phyloP scores from a whole-genome alignment of 2,113 vertebrate species.

The Gymnogyps californianus region DNA sequence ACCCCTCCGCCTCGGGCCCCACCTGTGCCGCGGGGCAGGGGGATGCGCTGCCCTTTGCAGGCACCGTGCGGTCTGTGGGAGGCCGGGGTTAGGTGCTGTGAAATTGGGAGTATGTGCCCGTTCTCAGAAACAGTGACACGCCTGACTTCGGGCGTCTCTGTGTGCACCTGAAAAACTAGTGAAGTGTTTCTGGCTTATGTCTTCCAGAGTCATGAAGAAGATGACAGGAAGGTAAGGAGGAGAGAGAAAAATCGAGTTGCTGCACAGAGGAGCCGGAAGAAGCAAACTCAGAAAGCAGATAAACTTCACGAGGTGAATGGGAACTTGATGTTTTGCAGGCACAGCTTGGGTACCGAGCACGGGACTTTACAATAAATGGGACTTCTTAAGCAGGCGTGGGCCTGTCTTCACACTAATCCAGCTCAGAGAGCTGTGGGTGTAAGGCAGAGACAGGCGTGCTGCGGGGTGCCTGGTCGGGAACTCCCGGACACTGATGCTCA shows the following conservation, averaged over 20 bases:
- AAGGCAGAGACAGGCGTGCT: not conserved
- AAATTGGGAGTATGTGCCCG: rapidly evolving
- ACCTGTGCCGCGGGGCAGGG: not conserved
- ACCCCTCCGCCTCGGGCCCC: not conserved
- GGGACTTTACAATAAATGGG: not conserved
- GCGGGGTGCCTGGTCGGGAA: rapidly evolving
- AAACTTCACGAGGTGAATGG: constrained; percentile 86
- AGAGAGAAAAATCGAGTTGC: constrained; percentile 92
- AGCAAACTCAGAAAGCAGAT: constrained; percentile 92
- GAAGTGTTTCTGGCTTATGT: not conserved
- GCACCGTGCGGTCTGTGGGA: not conserved
- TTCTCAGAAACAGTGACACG: not conserved
- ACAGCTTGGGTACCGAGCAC: rapidly evolving
- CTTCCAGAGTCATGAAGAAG: constrained; percentile 79
- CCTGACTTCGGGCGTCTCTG: not conserved
- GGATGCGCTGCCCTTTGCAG: not conserved
- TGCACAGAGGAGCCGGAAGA: constrained; percentile 91
- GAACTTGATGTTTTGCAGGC: not conserved
- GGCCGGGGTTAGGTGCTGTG: not conserved
- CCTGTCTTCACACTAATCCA: not conserved
- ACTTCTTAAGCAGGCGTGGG: not conserved
- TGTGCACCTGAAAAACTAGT: not conserved
- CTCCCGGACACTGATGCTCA: not conserved
- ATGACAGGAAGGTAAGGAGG: constrained; percentile 81
- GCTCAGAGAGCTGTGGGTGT: not conserved